Evolutionary conservation across 2,797 vertebrate species (phyloP).

Genomic region (Petrocephalus sullivani): DNA sequence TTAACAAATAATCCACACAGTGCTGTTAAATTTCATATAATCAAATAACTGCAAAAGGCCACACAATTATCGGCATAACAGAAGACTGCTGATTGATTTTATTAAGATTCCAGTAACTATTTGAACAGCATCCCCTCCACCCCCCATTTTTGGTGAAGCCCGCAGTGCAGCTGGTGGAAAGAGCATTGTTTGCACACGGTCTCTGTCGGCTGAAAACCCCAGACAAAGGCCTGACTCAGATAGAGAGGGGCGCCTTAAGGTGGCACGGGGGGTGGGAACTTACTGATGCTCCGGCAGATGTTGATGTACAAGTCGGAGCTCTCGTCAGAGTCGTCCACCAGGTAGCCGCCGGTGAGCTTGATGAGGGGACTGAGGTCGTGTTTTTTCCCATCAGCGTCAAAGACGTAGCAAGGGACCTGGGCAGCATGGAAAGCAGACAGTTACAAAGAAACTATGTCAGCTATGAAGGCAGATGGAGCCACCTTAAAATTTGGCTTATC

Average conservation of each 20-base stretch:
- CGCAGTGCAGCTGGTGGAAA: background rate
- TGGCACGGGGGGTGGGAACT: constrained; percentile 35
- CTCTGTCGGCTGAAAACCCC: background rate
- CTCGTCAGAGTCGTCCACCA: constrained; percentile 81
- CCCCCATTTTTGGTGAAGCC: background rate
- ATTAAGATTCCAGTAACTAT: background rate
- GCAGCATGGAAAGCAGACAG: background rate
- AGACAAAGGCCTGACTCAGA: background rate
- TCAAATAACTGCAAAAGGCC: background rate
- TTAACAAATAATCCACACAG: background rate
- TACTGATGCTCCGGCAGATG: constrained; percentile 85
- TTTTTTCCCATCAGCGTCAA: constrained; percentile 75
- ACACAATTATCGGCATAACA: background rate
- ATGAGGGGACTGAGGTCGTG: constrained; percentile 89
- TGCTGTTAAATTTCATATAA: background rate
- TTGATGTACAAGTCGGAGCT: constrained; percentile 81
- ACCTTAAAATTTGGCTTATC: background rate
- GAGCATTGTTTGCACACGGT: background rate
- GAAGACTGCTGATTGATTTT: background rate
- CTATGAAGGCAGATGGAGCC: background rate
- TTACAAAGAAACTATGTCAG: background rate
- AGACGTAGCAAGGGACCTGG: constrained; percentile 86
- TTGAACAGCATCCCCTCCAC: background rate
- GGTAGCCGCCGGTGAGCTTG: constrained; percentile 69
- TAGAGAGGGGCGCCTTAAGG: background rate